Conservation (phyloP, 2,113 vertebrate species). For the Pyrgilauda ruficollis region DNA sequence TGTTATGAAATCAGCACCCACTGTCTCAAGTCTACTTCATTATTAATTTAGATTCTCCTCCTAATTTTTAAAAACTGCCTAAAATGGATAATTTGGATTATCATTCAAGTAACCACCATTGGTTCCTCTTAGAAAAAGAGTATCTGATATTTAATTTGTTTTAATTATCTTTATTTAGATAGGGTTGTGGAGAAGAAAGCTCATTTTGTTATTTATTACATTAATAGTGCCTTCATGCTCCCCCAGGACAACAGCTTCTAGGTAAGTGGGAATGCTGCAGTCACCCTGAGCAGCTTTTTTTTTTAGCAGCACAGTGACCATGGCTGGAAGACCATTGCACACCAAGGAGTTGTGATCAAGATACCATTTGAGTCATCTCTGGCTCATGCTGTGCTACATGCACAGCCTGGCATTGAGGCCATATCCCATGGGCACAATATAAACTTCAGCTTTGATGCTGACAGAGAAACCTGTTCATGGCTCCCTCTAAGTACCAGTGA, state of each 20-base stretch:
- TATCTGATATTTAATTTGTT: background rate
- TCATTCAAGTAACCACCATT: background rate
- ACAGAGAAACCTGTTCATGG: background rate
- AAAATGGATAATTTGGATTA: background rate
- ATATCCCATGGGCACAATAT: rapidly evolving
- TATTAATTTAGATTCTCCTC: background rate
- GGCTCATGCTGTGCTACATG: background rate
- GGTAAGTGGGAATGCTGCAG: background rate
- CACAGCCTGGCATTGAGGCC: background rate
- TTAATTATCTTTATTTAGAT: background rate
- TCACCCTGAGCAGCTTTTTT: background rate
- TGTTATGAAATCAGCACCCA: background rate
- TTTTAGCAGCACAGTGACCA: background rate
- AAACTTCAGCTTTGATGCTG: background rate
- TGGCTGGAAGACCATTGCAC: rapidly evolving
- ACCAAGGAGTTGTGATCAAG: background rate
- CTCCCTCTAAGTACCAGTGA: background rate
- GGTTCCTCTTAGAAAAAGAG: background rate
- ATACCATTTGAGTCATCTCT: too few species aligned
- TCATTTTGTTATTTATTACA: background rate
- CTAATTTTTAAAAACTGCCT: background rate
- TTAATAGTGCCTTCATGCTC: background rate
- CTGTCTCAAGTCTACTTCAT: background rate
- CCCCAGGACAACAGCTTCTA: background rate
- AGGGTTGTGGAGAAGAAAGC: background rate